Conservation (phyloP, 2,113 vertebrate genomes). For the Leuciscus idus region DNA sequence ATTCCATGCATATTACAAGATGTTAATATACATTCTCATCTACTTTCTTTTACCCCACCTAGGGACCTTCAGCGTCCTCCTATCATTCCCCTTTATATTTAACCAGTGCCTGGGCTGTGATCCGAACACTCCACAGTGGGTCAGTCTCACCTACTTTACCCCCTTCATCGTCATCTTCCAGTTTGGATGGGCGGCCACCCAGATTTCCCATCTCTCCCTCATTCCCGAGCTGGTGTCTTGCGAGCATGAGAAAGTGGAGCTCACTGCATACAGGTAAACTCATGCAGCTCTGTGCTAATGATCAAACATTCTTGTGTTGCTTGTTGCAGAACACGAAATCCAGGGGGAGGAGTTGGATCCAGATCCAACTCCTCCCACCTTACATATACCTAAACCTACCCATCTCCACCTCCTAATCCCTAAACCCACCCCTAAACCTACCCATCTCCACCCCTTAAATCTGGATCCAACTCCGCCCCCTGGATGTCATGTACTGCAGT, state of each 20-base stretch:
- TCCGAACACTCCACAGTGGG: conserved; percentile 82
- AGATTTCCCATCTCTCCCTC: conserved; percentile 94
- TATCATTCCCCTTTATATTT: conserved; percentile 95
- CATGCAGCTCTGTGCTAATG: neutral
- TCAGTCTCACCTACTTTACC: conserved; percentile 83
- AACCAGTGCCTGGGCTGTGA: conserved; percentile 86
- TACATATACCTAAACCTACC: too few relatives aligned
- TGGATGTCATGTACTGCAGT: too few relatives aligned
- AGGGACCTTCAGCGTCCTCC: conserved; percentile 87
- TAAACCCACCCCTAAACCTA: too few relatives aligned
- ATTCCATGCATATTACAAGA: neutral
- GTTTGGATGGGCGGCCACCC: conserved; percentile 93
- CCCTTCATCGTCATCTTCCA: conserved; percentile 94
- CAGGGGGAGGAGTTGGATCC: too few relatives aligned
- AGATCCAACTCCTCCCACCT: too few relatives aligned
- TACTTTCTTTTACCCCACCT: conserved; percentile 20
- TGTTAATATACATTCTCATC: neutral
- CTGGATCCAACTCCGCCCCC: too few relatives aligned
- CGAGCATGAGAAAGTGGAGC: conserved; percentile 90
- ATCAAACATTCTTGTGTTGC: neutral
- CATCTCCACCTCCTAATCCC: too few relatives aligned
- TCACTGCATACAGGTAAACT: conserved; percentile 90
- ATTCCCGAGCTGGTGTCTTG: conserved; percentile 88
- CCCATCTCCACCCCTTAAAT: too few relatives aligned
- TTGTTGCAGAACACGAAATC: too few relatives aligned